These are phyloP conservation scores for Brachypteracias leptosomus DNA, from an alignment of 2,113 vertebrate genomes.

Conservation along the genomic window DNA sequence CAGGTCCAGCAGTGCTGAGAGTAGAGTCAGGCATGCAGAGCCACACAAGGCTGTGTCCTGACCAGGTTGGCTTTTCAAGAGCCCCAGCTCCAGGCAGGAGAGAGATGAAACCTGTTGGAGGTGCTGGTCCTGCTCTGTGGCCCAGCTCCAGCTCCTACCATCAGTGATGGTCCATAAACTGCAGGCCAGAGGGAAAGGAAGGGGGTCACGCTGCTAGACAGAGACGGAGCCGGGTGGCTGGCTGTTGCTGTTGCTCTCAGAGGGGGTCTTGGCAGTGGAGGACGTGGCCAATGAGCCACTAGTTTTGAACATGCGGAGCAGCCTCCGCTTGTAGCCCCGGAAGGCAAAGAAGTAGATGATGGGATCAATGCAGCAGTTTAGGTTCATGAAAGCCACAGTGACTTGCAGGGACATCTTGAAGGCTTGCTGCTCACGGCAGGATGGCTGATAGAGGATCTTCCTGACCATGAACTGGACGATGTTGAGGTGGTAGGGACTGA, in stretches of 20 bases:
- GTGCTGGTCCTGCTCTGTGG: neutral
- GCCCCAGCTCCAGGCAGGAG: neutral
- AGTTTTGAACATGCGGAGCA: constrained; percentile 79
- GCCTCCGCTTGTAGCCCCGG: constrained; percentile 79
- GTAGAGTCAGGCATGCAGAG: neutral
- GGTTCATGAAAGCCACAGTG: constrained; percentile 82
- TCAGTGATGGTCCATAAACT: neutral
- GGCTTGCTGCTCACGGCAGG: constrained; percentile 72
- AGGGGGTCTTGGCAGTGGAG: constrained; percentile 70
- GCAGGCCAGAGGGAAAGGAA: neutral
- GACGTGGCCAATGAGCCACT: constrained; percentile 61
- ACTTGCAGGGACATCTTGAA: constrained; percentile 82
- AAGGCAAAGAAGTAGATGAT: constrained; percentile 89
- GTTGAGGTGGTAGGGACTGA: constrained; percentile 84
- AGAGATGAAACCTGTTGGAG: fast-evolving
- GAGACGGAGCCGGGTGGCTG: neutral
- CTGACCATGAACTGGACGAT: constrained; percentile 80
- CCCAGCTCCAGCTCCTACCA: fast-evolving
- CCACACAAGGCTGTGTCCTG: neutral
- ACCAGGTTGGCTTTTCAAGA: fast-evolving
- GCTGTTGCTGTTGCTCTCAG: constrained; percentile 80
- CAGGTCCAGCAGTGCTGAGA: neutral
- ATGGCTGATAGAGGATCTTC: constrained; percentile 60
- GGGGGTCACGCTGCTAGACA: neutral
- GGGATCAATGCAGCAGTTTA: constrained; percentile 85